These are phyloP conservation scores for Neodiprion fabricii DNA, from an alignment of 1,140 invertebrate genomes.

Conservation along the genomic window DNA sequence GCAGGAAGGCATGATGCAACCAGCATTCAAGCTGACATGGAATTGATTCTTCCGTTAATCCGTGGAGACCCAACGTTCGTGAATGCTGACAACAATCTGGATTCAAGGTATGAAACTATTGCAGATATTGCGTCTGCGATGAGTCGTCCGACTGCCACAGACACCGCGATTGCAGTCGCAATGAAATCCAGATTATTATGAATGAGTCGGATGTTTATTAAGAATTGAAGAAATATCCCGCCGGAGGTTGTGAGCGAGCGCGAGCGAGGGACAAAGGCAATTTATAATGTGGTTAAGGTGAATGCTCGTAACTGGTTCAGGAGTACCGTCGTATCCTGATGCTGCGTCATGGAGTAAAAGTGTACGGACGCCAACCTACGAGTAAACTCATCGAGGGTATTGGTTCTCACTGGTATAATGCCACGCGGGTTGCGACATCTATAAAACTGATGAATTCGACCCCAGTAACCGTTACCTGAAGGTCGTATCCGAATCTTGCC, in stretches of 20 bases:
- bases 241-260: background rate
- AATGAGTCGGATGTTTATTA: background rate
- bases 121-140: too few species aligned
- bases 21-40: too few species aligned
- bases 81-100: too few species aligned
- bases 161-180: too few species aligned
- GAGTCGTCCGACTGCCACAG: too few species aligned
- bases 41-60: too few species aligned
- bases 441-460: background rate
- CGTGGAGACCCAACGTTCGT: too few species aligned
- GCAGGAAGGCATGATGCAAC: too few species aligned
- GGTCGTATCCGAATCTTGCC: background rate
- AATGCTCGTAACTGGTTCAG: slow-evolving; percentile 5
- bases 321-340: background rate
- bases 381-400: background rate
- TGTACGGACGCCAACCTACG: background rate
- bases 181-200: background rate
- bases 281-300: background rate
- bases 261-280: background rate
- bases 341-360: background rate
- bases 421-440: background rate
- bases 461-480: background rate
- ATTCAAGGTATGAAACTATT: too few species aligned
- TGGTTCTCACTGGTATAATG: background rate
- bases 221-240: background rate